phyloP scores from a whole-genome alignment of 1,140 invertebrate genomes.

The Dinothrombium tinctorium region DNA sequence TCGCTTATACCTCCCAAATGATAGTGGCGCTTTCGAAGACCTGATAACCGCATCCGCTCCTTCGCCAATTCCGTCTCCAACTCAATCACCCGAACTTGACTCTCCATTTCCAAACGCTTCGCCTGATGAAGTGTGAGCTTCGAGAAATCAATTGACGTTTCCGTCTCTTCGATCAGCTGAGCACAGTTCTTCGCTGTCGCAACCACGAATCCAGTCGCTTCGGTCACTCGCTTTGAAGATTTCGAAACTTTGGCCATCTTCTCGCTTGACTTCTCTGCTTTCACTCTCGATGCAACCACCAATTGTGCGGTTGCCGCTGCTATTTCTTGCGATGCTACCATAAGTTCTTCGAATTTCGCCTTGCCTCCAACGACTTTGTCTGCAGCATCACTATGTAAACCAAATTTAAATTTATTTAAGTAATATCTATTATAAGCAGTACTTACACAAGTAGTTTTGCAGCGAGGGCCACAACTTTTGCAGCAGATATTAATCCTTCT shows the following conservation, averaged over 20 bases:
- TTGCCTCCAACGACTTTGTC: slow-evolving; percentile 68
- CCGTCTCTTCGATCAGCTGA: slow-evolving; percentile 57
- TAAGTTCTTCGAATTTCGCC: slow-evolving; percentile 73
- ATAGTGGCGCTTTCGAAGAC: slow-evolving; percentile 75
- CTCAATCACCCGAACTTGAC: slow-evolving; percentile 61
- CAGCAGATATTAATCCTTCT: slow-evolving; percentile 89
- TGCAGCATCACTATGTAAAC: slow-evolving; percentile 50
- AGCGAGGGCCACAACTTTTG: slow-evolving; percentile 84
- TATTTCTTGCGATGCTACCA: slow-evolving; percentile 90
- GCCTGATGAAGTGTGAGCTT: slow-evolving; percentile 74
- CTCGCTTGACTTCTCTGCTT: slow-evolving; percentile 49
- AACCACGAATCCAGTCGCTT: slow-evolving; percentile 69
- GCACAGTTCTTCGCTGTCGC: slow-evolving; percentile 70
- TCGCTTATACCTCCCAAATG: slow-evolving; percentile 6
- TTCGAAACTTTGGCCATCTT: slow-evolving; percentile 49
- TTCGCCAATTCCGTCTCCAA: slow-evolving; percentile 67
- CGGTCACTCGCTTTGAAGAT: slow-evolving; percentile 64
- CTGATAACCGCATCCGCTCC: slow-evolving; percentile 53
- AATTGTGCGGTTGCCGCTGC: slow-evolving; percentile 88
- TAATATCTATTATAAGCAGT: neutral
- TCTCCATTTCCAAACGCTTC: slow-evolving; percentile 84
- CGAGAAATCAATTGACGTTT: slow-evolving; percentile 58
- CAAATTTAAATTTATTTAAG: neutral
- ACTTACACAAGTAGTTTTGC: slow-evolving; percentile 54
- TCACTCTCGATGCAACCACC: slow-evolving; percentile 47